These are phyloP conservation scores for Opisthocomus hoazin DNA, from an alignment of 2,113 vertebrate genomes.

Conservation along the genomic window DNA sequence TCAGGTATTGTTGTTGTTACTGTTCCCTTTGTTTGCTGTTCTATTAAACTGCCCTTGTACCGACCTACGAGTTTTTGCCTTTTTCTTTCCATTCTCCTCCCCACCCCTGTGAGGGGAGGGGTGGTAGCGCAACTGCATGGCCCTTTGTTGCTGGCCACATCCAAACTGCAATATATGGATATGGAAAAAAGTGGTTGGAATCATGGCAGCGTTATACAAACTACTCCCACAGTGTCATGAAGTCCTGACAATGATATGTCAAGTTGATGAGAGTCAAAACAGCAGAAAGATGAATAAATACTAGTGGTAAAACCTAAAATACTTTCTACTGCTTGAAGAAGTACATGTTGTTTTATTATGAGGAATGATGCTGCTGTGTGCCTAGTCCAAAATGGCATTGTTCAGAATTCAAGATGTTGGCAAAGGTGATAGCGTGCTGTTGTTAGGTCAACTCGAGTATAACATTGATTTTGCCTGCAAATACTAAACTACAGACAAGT, in stretches of 20 bases:
- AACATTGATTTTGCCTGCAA: not conserved
- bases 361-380: not conserved
- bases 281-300: not conserved
- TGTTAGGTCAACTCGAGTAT: not conserved
- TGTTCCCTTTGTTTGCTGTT: no score
- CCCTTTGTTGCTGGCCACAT: no score
- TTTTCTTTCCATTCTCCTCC: no score
- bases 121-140: no score
- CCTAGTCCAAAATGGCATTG: not conserved
- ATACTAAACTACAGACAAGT: not conserved
- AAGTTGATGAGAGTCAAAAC: not conserved
- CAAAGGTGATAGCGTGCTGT: not conserved
- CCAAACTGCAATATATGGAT: no score
- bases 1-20: no score
- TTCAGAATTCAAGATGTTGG: not conserved
- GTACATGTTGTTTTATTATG: not conserved
- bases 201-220: not conserved
- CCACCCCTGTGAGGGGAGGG: no score
- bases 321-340: not conserved
- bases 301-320: not conserved
- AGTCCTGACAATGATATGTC: not conserved
- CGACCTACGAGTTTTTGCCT: no score
- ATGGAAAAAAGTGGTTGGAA: not conserved
- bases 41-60: no score
- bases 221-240: not conserved